Evolutionary conservation across 2,797 vertebrate species (phyloP), one percentile per base, ranked within the genome.

Genomic region (Chloroceryle inda): DNA sequence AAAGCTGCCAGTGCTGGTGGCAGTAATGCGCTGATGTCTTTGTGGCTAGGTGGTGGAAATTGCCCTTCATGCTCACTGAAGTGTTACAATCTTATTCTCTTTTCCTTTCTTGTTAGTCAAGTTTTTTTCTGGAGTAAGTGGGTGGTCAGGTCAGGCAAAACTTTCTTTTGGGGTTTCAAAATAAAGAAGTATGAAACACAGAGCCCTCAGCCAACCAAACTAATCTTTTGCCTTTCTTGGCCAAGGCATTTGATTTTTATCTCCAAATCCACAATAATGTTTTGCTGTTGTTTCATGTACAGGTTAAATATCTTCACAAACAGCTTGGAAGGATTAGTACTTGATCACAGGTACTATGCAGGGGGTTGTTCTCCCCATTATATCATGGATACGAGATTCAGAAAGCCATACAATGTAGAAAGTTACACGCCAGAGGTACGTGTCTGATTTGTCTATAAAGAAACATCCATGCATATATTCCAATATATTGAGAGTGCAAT

Each of bases 301-400:
- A 99, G 99, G 94, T 97, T 99, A 96, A 99, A 99, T 95, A 79
- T 99, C 74, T 97, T 99, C 97, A 99, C 98, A 69, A 98, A 99
- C 72, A 97, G 96, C 42, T 97, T 99, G 88, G 99, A 99, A 95
- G 99, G 99, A 68, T 69, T 98, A 5, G 98, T 99, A 94, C 98
- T 99, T 4, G 99, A 99, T 80, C 99, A 99, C 97, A 98, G 98
- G 81, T 99, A 99, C 96, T 99, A 99, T 1, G 99, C 97, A 8
- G 99, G 99, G 4, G 98, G 97, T 67, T 99, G 99, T 62, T 94
- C 98, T 81, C 98, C 99, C 3, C 98, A 99, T 35, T 99, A 98
- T 87, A 99, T 99, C 76, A 87, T 98, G 68, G 97, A 99, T 53
- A 98, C 98, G 1, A 97, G 97, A 59, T 99, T 99, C 97, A 99